Base-by-base conservation (phyloP, 2,888 invertebrate species). In the Macaria notata region DNA sequence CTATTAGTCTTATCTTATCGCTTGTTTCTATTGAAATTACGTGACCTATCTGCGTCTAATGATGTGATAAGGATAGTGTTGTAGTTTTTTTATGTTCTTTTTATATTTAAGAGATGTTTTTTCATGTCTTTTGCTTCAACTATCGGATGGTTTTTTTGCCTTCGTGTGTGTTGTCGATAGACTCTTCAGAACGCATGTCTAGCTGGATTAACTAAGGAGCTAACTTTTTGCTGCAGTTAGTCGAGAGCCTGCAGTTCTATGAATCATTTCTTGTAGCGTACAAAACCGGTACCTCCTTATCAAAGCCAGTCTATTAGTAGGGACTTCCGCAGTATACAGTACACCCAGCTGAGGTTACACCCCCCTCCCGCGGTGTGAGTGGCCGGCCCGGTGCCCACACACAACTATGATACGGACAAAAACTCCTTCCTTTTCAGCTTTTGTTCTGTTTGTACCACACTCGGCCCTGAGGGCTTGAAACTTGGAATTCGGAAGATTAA, bases 331-430 rank as follows among this genome's bases (percentile, higher is more conserved):
- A 63, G 63, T 58, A 64, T 19, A 19, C 62, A 65, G 38, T 8
- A 38, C 38, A 41, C 33, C 33, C 68, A 73, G 70, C 70, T 73
- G 67, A 66, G 56, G 51, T 59, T 55, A 49, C 46, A 47, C 50
- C 60, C 67, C 64, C 56, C 67, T 46, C 62, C 64, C 69, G 66
- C 70, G 72, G 79, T 79, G 79, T 82, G 76, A 81, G 71, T 79
- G 80, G 66, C 81, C 82, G 75, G 69, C 82, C 19, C 19, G 75
- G 68, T 68, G 66, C 69, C 70, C 69, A 63, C 71, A 73, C 71
- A 66, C 71, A 70, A 69, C 70, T 69, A 68, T 65, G 66, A 72
- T 69, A 36, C 72, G 65, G 68, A 77, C 70, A 75, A 78, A 81
- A 77, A 73, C 70, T 71, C 64, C 68, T 74, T 76, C 70, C 72